A percentile compares a stretch with the other conserved stretches of the same genome.
Conservation (phyloP, 2,797 vertebrate species). For the Sebastes trivittatus region DNA sequence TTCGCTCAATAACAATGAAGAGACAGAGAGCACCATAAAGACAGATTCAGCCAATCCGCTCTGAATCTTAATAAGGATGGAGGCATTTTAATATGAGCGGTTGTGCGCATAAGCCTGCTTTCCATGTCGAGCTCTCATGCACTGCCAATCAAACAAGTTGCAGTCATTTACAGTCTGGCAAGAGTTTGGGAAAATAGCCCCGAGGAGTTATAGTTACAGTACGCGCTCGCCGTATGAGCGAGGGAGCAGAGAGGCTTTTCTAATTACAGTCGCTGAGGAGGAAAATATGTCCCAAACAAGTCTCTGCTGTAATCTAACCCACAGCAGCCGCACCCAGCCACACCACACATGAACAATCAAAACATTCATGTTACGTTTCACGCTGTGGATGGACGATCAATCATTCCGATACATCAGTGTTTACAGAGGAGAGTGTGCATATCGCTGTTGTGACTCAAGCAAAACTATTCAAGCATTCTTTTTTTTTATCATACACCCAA, state of each 20-base stretch:
- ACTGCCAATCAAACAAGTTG: slow-evolving; percentile 59
- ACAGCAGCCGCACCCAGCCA: slow-evolving; percentile 35
- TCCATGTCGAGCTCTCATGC: slow-evolving; percentile 26
- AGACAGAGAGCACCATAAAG: slow-evolving; percentile 57
- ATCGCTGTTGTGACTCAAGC: not conserved
- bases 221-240: slow-evolving; percentile 19
- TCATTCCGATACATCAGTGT: slow-evolving; percentile 5
- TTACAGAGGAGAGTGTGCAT: not conserved
- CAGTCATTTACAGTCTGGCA: slow-evolving; percentile 55
- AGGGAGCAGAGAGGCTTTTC: slow-evolving; percentile 46
- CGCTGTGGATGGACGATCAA: slow-evolving; percentile 33
- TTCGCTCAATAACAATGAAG: slow-evolving; percentile 76
- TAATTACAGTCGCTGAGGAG: slow-evolving; percentile 60
- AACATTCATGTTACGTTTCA: slow-evolving; percentile 28
- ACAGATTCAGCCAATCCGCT: slow-evolving; percentile 59
- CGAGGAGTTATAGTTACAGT: slow-evolving; percentile 44
- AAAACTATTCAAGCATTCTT: not conserved
- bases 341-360: slow-evolving; percentile 33
- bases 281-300: slow-evolving; percentile 59
- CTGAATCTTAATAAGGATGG: slow-evolving; percentile 65
- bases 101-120: slow-evolving; percentile 29
- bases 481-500: not conserved
- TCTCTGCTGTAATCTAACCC: slow-evolving; percentile 51
- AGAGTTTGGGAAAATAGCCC: slow-evolving; percentile 49
- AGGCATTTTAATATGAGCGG: slow-evolving; percentile 51